Conservation (phyloP, 2,888 invertebrate species). For the Nephrotoma flavescens region DNA sequence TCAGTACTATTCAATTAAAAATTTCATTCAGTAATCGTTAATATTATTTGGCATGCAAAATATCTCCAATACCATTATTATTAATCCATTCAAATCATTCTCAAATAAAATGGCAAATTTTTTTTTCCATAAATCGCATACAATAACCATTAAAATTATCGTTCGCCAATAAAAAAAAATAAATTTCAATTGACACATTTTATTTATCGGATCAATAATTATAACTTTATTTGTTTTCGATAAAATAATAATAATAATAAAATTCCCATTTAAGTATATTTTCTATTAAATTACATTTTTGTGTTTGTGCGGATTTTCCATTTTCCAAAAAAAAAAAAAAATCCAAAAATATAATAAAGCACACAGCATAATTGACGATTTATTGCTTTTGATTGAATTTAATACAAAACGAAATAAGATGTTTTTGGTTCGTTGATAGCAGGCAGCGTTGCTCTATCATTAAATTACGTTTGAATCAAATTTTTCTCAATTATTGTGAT, state of each 20-base stretch:
- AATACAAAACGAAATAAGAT: background rate
- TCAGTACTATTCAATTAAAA: too few relatives aligned
- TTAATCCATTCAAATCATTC: too few relatives aligned
- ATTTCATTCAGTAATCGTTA: too few relatives aligned
- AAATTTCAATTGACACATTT: background rate
- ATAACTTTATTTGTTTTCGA: background rate
- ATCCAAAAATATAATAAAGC: background rate
- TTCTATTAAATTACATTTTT: background rate
- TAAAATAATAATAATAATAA: background rate
- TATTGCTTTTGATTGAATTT: background rate
- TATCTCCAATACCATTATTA: too few relatives aligned
- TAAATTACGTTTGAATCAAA: background rate
- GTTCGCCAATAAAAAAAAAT: background rate
- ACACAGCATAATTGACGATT: background rate
- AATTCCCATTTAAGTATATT: background rate
- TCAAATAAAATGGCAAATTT: too few relatives aligned
- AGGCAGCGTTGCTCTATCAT: background rate
- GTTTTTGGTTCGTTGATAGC: background rate
- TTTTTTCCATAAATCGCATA: too few relatives aligned
- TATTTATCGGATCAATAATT: background rate
- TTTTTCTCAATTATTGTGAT: background rate
- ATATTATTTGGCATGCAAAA: too few relatives aligned
- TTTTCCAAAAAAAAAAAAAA: background rate
- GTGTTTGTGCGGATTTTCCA: background rate
- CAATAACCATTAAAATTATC: background rate